Evolutionary conservation across 2,797 vertebrate genomes (phyloP).

Genomic region (Urocyon cinereoargenteus): DNA sequence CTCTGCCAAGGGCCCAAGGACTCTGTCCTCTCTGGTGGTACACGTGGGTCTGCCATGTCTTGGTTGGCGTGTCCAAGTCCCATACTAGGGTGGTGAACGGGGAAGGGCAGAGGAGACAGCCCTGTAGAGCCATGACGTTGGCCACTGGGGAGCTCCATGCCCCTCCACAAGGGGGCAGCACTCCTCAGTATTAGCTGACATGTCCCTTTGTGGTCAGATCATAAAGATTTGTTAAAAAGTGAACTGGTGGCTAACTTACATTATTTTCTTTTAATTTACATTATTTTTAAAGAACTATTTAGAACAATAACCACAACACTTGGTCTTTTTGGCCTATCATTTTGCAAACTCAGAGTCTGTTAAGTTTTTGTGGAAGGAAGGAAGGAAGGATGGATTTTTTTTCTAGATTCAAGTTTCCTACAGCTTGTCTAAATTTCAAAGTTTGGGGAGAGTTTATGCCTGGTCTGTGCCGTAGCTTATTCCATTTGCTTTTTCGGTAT

Average conservation of each 20-base stretch:
- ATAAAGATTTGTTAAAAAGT: slow-evolving; percentile 3
- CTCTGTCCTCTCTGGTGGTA: not conserved
- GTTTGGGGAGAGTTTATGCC: slow-evolving; percentile 29
- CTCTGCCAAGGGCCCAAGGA: not conserved
- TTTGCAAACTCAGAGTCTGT: slow-evolving; percentile 5
- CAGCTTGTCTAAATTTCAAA: slow-evolving; percentile 55
- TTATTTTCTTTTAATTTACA: slow-evolving; percentile 43
- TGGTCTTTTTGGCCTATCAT: not conserved
- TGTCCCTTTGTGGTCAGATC: not conserved
- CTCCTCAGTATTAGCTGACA: not conserved
- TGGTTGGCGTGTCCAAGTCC: not conserved
- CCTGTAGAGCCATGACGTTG: not conserved
- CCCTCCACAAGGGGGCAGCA: slow-evolving; percentile 28
- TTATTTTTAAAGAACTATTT: not conserved
- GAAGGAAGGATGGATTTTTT: not conserved
- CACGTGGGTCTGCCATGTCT: not conserved
- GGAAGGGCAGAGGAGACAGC: not conserved
- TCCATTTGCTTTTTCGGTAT: not conserved
- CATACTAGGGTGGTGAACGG: not conserved
- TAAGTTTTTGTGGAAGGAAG: not conserved
- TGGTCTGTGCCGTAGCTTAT: not conserved
- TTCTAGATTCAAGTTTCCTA: slow-evolving; percentile 57
- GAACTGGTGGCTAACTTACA: slow-evolving; percentile 26
- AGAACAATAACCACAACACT: not conserved
- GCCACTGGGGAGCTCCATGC: not conserved